These are phyloP conservation scores for Oxyura jamaicensis DNA, from an alignment of 2,113 vertebrate genomes.

Conservation along the genomic window DNA sequence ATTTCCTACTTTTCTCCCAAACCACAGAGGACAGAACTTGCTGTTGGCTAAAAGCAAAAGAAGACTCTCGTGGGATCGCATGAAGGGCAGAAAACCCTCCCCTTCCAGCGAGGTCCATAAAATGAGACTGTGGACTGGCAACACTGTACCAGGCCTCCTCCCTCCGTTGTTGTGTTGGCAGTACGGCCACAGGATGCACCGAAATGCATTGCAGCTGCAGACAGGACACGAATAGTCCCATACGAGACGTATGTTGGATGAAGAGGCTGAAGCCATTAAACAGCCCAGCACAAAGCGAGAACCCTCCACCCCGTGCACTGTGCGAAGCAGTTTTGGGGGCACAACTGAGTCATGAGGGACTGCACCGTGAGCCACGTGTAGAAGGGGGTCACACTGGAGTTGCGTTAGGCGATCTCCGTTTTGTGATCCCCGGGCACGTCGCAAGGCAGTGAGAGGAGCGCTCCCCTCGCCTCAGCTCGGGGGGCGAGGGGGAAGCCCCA, in stretches of 20 bases:
- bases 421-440: background rate
- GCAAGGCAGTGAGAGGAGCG: too few relatives aligned
- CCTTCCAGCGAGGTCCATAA: background rate
- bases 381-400: background rate
- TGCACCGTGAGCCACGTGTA: background rate
- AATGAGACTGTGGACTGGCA: accelerated
- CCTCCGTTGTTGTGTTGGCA: background rate
- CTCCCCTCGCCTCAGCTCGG: too few relatives aligned
- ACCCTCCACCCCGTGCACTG: background rate
- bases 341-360: background rate
- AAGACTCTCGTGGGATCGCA: background rate
- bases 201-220: background rate
- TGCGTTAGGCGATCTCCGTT: background rate
- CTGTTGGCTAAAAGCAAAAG: background rate
- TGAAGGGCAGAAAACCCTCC: background rate
- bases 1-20: conserved; percentile 12
- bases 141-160: background rate
- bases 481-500: too few relatives aligned
- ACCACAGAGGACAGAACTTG: background rate
- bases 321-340: background rate
- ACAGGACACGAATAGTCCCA: background rate
- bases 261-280: conserved; percentile 4
- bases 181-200: accelerated
- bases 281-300: background rate
- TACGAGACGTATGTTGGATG: background rate